A percentile compares a stretch with the other conserved stretches of the same genome.
These are phyloP conservation scores for Cottoperca gobio DNA, from an alignment of 2,797 vertebrate genomes.

Conservation along the genomic window DNA sequence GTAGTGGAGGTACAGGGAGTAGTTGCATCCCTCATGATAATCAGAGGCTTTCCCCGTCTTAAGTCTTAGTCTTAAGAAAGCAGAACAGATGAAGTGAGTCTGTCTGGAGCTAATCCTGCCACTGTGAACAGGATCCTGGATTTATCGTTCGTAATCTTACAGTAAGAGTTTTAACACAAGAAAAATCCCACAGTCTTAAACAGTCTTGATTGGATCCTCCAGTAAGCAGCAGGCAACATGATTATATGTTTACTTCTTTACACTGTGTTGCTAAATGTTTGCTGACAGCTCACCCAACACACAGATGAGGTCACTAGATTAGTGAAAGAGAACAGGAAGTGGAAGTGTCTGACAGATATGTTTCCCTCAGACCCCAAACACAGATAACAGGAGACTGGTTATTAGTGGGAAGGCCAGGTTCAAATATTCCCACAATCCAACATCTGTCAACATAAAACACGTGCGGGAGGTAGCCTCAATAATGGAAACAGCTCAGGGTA, in stretches of 20 bases:
- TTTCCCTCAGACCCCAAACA: constrained; percentile 39
- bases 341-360: constrained; percentile 30
- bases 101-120: constrained; percentile 40
- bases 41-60: constrained; percentile 31
- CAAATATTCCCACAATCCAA: constrained; percentile 66
- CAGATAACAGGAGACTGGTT: constrained; percentile 51
- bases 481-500: neutral
- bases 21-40: constrained; percentile 24
- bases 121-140: constrained; percentile 37
- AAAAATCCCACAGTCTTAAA: constrained; percentile 11
- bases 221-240: neutral
- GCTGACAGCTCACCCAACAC: neutral
- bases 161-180: constrained; percentile 31
- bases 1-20: neutral
- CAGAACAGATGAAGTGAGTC: constrained; percentile 22
- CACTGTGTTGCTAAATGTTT: neutral
- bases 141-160: constrained; percentile 40
- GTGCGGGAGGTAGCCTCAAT: neutral
- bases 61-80: constrained; percentile 32
- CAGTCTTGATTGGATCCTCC: constrained; percentile 16
- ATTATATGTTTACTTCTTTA: constrained; percentile 14
- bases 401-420: constrained; percentile 68
- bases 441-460: constrained; percentile 27
- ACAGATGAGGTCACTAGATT: neutral
- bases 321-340: constrained; percentile 34